Percentiles rank a stretch among this genome's conserved stretches.
phyloP scores from a whole-genome alignment of 2,113 vertebrate species.

The Hystrix brachyura region DNA sequence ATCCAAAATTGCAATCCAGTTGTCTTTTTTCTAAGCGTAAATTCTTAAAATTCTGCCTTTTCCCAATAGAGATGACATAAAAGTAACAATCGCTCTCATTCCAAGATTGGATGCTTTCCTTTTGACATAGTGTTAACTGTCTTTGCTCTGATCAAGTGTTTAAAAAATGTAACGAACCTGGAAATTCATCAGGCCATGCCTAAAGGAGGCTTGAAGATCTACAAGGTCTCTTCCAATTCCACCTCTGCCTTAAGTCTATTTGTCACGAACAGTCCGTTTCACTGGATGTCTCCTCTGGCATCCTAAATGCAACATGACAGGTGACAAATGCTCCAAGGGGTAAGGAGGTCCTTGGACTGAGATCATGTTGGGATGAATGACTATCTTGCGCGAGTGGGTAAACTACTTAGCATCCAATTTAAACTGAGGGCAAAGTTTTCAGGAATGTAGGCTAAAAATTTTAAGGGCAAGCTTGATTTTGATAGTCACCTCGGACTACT shows the following conservation, averaged over 20 bases:
- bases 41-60: neutral
- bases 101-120: neutral
- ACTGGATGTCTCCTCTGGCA: neutral
- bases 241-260: neutral
- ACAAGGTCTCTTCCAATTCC: neutral
- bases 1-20: neutral
- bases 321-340: slow-evolving; percentile 55
- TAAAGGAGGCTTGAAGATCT: neutral
- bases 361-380: slow-evolving; percentile 40
- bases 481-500: neutral
- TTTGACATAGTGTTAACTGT: neutral
- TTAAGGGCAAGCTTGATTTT: neutral
- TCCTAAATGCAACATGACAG: slow-evolving; percentile 53
- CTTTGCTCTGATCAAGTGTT: neutral
- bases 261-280: slow-evolving; percentile 46
- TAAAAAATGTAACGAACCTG: neutral
- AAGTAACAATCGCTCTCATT: neutral
- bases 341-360: slow-evolving; percentile 47
- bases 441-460: neutral
- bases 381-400: neutral
- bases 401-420: neutral
- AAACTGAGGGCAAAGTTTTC: neutral
- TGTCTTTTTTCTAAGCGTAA: neutral
- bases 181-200: neutral
- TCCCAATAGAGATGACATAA: neutral